phyloP scores from a whole-genome alignment of 2,888 invertebrate species.

The Asteroscopus sphinx region DNA sequence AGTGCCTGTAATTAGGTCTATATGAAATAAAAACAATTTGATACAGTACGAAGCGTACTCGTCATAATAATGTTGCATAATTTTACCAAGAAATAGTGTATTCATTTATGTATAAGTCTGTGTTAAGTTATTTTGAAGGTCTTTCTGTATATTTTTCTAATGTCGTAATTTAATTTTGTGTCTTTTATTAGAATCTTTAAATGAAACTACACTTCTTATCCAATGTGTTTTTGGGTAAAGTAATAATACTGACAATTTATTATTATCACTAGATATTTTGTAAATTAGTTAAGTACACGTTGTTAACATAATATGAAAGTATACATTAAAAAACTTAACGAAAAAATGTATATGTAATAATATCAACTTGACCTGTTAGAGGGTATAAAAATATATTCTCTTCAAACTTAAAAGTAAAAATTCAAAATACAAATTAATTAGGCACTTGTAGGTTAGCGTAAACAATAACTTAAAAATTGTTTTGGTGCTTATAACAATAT shows the following conservation, averaged over 20 bases:
- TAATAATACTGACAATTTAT: constrained; percentile 54
- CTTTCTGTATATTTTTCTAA: constrained; percentile 12
- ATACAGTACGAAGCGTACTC: neutral
- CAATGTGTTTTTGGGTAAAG: constrained; percentile 34
- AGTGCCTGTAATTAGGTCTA: too few relatives aligned
- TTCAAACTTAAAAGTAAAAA: constrained; percentile 9
- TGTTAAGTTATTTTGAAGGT: constrained; percentile 4
- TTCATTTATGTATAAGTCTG: neutral
- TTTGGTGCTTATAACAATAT: constrained; percentile 32
- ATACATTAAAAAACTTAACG: constrained; percentile 41
- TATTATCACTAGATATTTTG: constrained; percentile 30
- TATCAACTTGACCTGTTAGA: constrained; percentile 28
- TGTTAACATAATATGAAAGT: constrained; percentile 19
- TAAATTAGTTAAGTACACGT: constrained; percentile 53
- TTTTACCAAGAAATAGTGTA: constrained; percentile 1
- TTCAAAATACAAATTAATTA: constrained; percentile 36
- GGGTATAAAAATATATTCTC: constrained; percentile 10
- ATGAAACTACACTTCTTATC: constrained; percentile 15
- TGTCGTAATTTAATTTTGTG: constrained; percentile 11
- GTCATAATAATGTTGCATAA: neutral
- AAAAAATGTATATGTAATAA: constrained; percentile 13
- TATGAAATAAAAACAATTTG: too few relatives aligned
- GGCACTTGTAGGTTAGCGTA: constrained; percentile 22
- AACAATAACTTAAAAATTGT: constrained; percentile 20
- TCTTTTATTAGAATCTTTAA: neutral